Evolutionary conservation across 1,140 invertebrate genomes (phyloP).

Genomic region (Augochlora pura): DNA sequence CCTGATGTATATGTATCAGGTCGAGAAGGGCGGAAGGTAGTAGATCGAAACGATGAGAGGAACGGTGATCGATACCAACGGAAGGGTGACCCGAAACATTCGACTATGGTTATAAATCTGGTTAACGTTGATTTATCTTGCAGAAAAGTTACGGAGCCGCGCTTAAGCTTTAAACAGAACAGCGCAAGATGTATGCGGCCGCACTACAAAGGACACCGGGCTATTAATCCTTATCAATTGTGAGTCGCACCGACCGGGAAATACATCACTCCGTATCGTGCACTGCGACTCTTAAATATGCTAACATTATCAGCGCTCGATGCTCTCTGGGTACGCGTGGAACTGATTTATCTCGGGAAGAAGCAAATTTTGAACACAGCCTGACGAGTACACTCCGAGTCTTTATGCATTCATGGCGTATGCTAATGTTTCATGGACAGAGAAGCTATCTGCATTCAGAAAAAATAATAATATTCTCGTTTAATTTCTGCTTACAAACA

Average conservation of each 20-base stretch:
- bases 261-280: slow-evolving; percentile 16
- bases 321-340: not conserved
- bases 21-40: not conserved
- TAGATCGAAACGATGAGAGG: slow-evolving; percentile 8
- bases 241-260: slow-evolving; percentile 5
- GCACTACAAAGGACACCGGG: slow-evolving; percentile 11
- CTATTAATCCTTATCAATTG: slow-evolving; percentile 43
- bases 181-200: slow-evolving; percentile 11
- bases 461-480: too few species aligned
- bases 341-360: not conserved
- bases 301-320: not conserved
- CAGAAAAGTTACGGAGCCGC: slow-evolving; percentile 35
- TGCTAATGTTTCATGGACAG: too few species aligned
- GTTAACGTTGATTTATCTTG: slow-evolving; percentile 47
- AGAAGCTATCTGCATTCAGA: too few species aligned
- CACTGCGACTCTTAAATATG: not conserved
- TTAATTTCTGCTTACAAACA: too few species aligned
- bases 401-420: too few species aligned
- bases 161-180: slow-evolving; percentile 35
- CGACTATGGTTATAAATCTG: slow-evolving; percentile 38
- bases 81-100: slow-evolving; percentile 33
- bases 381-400: too few species aligned
- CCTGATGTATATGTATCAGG: not conserved
- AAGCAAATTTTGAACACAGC: not conserved
- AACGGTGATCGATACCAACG: slow-evolving; percentile 24